phyloP scores from a whole-genome alignment of 2,888 invertebrate species.

The Amphimallon solstitiale region DNA sequence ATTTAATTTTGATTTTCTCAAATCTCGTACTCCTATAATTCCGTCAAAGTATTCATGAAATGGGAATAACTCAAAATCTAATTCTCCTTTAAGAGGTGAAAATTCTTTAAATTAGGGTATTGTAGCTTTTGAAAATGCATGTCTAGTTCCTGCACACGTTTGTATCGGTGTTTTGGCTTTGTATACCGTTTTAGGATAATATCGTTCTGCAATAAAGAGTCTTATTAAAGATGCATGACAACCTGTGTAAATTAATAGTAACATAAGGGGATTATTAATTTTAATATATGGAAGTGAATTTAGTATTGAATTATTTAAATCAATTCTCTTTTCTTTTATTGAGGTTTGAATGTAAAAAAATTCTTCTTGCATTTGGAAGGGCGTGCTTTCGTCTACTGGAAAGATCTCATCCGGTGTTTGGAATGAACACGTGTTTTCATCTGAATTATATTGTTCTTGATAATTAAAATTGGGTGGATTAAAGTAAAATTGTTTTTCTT shows the following conservation, averaged over 20 bases:
- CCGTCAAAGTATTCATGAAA: conserved; percentile 37
- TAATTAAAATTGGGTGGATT: too few relatives aligned
- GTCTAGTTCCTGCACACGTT: conserved; percentile 13
- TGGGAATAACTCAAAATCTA: conserved; percentile 10
- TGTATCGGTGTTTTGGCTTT: background rate
- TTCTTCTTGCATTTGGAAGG: too few relatives aligned
- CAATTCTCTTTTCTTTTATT: too few relatives aligned
- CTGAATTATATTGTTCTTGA: too few relatives aligned
- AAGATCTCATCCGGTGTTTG: too few relatives aligned
- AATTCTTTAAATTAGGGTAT: conserved; percentile 8
- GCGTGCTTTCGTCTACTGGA: too few relatives aligned
- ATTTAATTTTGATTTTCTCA: conserved; percentile 8
- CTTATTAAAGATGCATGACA: conserved; percentile 3
- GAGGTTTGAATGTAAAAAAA: too few relatives aligned
- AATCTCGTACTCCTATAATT: conserved; percentile 22
- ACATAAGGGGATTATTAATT: background rate
- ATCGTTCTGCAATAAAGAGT: background rate
- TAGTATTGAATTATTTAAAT: too few relatives aligned
- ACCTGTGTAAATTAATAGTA: conserved; percentile 7
- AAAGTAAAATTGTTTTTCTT: too few relatives aligned
- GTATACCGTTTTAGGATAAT: background rate
- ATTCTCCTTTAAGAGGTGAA: background rate
- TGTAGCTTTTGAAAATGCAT: conserved; percentile 5
- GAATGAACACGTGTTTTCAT: too few relatives aligned
- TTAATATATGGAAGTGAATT: too few relatives aligned